These are phyloP conservation scores for Chiropotes sagulatus DNA, from an alignment of 2,797 vertebrate genomes.

Conservation along the genomic window DNA sequence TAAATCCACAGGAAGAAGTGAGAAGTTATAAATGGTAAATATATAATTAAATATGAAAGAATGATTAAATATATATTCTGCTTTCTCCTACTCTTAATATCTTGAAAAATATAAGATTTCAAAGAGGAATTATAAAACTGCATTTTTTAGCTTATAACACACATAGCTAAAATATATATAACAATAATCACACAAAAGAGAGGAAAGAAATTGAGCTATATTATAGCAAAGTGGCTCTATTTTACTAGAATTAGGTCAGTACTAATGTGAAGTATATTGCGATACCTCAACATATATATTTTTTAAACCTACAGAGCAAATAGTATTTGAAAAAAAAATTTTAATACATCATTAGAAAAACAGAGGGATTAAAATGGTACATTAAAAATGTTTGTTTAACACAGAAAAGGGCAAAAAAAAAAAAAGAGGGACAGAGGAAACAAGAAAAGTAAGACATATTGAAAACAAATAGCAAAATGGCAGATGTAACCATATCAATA, in stretches of 20 bases:
- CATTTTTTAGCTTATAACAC: not conserved
- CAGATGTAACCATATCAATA: not conserved
- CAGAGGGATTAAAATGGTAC: not conserved
- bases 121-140: not conserved
- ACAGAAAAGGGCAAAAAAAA: not conserved
- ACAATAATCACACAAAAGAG: not conserved
- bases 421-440: not conserved
- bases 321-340: not conserved
- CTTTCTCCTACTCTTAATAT: not conserved
- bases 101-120: not conserved
- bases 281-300: not conserved
- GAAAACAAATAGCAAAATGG: slow-evolving; percentile 7
- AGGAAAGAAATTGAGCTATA: not conserved
- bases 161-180: not conserved
- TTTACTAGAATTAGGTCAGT: not conserved
- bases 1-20: not conserved
- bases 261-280: not conserved
- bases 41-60: not conserved
- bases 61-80: not conserved
- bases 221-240: not conserved
- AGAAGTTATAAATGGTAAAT: not conserved
- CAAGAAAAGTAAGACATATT: not conserved
- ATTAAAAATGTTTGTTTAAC: not conserved
- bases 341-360: not conserved
- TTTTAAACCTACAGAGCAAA: not conserved